Percentiles rank a stretch among this genome's conserved stretches.
These are phyloP conservation scores for Rhamphomyia laevipes DNA, from an alignment of 2,888 invertebrate genomes.

Conservation along the genomic window DNA sequence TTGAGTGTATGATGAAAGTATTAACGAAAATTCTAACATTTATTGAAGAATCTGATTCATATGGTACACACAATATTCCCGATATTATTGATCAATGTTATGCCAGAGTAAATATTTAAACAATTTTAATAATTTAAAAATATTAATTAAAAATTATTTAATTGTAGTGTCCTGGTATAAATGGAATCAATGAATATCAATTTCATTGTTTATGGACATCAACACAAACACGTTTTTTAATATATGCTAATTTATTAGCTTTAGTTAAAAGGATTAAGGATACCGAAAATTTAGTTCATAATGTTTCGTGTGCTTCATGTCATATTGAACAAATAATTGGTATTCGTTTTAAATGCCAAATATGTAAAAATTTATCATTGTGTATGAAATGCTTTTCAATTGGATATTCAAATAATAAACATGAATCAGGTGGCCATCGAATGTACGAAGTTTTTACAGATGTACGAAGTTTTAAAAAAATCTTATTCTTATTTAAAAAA, in stretches of 20 bases:
- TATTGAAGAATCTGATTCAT: slow-evolving; percentile 30
- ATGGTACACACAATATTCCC: slow-evolving; percentile 27
- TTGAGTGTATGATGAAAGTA: slow-evolving; percentile 29
- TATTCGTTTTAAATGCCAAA: slow-evolving; percentile 34
- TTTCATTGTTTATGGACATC: slow-evolving; percentile 32
- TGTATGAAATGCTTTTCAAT: slow-evolving; percentile 34
- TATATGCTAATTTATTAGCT: slow-evolving; percentile 32
- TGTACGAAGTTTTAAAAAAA: slow-evolving; percentile 14
- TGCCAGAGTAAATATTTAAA: slow-evolving; percentile 19
- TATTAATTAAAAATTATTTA: neutral
- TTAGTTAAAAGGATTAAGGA: slow-evolving; percentile 34
- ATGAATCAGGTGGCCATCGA: slow-evolving; percentile 26
- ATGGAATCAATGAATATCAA: slow-evolving; percentile 30
- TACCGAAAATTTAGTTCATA: slow-evolving; percentile 31
- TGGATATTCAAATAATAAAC: slow-evolving; percentile 26
- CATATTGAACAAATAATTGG: slow-evolving; percentile 29
- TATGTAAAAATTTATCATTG: slow-evolving; percentile 30
- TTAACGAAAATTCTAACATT: slow-evolving; percentile 31
- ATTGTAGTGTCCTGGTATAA: slow-evolving; percentile 23
- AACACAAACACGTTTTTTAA: slow-evolving; percentile 28
- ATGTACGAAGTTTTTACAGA: slow-evolving; percentile 34
- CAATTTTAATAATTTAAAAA: neutral
- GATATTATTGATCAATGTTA: slow-evolving; percentile 30
- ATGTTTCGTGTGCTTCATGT: slow-evolving; percentile 29
- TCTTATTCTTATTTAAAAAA: neutral